Conservation (phyloP, 2,113 vertebrate species). For the Ibidorhyncha struthersii region DNA sequence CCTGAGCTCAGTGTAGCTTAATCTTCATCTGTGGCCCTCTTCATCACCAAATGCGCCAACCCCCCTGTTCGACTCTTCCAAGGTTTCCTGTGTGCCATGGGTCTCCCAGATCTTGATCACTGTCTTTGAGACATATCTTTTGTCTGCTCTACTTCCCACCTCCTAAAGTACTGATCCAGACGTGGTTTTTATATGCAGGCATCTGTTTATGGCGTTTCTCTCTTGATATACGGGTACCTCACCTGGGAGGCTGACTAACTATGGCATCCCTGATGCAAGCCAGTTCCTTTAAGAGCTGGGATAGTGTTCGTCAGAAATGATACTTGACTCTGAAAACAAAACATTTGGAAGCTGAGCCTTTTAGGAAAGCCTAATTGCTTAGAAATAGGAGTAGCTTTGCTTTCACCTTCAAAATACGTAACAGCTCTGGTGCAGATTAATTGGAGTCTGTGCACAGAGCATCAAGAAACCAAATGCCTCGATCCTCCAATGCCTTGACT, state of each 20-base stretch:
- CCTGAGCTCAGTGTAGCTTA: background rate
- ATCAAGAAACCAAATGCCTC: background rate
- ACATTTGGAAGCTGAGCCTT: background rate
- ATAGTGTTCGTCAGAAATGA: background rate
- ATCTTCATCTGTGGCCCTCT: background rate
- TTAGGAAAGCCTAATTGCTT: background rate
- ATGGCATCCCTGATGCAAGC: background rate
- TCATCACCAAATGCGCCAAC: background rate
- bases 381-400: background rate
- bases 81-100: no score
- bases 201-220: background rate
- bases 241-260: background rate
- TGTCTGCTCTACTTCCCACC: accelerated
- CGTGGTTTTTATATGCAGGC: background rate
- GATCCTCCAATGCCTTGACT: background rate
- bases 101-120: background rate
- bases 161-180: background rate
- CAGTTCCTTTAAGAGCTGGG: background rate
- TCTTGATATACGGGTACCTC: background rate
- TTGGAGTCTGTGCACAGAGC: accelerated
- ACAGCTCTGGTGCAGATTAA: background rate
- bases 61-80: background rate
- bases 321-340: background rate
- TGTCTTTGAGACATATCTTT: accelerated
- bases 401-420: background rate